Evolutionary conservation across 2,113 vertebrate genomes (phyloP).

Genomic region (Leucosticte australis): DNA sequence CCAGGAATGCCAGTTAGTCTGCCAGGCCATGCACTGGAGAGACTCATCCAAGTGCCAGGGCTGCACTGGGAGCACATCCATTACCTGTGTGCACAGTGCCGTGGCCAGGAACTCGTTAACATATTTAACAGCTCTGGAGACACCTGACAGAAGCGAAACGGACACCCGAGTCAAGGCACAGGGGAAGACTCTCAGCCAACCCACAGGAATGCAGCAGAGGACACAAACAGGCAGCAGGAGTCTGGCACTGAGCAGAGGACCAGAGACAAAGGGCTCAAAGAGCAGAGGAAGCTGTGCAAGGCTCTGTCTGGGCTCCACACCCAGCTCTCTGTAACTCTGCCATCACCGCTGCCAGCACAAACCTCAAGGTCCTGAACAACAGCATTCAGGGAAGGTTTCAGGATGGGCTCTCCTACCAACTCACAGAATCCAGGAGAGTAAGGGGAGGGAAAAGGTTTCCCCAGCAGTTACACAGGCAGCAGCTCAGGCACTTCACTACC

Average conservation of each 20-base stretch:
- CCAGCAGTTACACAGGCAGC: not conserved
- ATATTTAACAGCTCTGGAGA: constrained; percentile 98
- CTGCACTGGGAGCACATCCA: constrained; percentile 42
- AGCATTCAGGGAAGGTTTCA: not conserved
- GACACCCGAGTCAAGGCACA: constrained; percentile 49
- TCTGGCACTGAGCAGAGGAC: not conserved
- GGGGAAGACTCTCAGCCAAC: constrained; percentile 8
- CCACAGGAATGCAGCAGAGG: not conserved
- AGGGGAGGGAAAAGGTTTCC: not conserved
- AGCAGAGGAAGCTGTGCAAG: not conserved
- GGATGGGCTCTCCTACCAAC: not conserved
- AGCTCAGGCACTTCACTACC: not conserved
- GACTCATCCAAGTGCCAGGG: constrained; percentile 2
- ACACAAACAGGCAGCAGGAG: not conserved
- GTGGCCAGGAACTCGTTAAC: constrained; percentile 97
- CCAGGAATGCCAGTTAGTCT: constrained; percentile 80
- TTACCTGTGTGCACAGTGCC: constrained; percentile 98
- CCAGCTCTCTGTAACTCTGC: not conserved
- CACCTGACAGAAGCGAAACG: constrained; percentile 81
- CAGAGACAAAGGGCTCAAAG: not conserved
- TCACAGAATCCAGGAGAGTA: not conserved
- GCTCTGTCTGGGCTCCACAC: not conserved
- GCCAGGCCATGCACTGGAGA: constrained; percentile 81
- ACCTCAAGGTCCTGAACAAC: not conserved
- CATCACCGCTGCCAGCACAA: not conserved